Evolutionary conservation across 2,797 vertebrate species (phyloP), one percentile per base, ranked within the genome.

Genomic region (Coranthus polyacanthus): DNA sequence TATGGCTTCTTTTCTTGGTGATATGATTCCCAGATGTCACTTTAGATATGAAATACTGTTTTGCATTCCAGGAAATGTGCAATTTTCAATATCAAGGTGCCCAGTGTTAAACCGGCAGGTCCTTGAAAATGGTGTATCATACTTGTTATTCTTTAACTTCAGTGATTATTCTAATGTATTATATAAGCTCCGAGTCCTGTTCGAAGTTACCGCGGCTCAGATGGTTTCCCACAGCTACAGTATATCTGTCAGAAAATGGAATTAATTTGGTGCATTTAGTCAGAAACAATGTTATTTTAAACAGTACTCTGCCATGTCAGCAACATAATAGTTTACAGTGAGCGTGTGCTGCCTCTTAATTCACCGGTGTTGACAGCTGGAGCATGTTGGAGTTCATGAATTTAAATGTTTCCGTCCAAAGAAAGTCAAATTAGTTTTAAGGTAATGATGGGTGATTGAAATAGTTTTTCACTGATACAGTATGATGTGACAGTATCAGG

Each of bases 61-160:
- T 88, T 88, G 77, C 82, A 80, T 84, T 47, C 26, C 73, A 82
- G 78, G 71, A 87, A 82, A 70, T 47, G 50, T 44, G 21, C 39
- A 8, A 5, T 24, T 82, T 78, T 75, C 60, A 70, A 17, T 17
- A 32, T 50, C 13, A 15, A 41, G 44, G 44, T 62, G 70, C 71
- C 24, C 52, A 12, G 3, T 17, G 16, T 53, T 52, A 39, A n/a
- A 34, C 53, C n/a, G 43, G 2, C 22, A 56, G 11, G n/a, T 42
- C 7, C 8, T 32, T 53, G 3, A 20, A 49, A 38, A 42, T 41
- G 46, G 20, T 24, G 36, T 2, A 6, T 67, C 26, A 29, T 4
- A 4, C 50, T 1, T 21, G 34, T 66, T 6, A 22, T 10, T 15
- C 0, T 12, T 47, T 34, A 16, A 5, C 46, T 13, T 32, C 3